These are phyloP conservation scores for Hyperoodon ampullatus DNA, from an alignment of 2,113 vertebrate genomes.

Conservation along the genomic window DNA sequence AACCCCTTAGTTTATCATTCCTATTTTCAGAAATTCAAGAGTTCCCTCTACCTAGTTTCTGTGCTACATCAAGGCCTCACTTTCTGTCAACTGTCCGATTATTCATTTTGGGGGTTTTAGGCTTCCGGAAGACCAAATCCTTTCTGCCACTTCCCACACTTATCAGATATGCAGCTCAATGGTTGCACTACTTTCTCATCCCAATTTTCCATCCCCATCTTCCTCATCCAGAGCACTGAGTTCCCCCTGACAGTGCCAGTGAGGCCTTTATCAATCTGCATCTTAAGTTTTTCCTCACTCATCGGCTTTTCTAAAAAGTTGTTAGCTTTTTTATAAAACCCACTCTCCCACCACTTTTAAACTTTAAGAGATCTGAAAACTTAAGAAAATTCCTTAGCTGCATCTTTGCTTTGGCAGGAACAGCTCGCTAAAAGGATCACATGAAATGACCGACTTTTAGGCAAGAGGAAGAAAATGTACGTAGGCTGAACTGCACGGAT, in stretches of 20 bases:
- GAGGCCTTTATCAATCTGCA: conserved; percentile 4
- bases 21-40: neutral
- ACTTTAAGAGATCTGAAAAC: conserved; percentile 42
- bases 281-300: conserved; percentile 16
- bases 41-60: neutral
- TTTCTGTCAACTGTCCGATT: neutral
- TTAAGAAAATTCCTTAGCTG: conserved; percentile 28
- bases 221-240: neutral
- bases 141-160: neutral
- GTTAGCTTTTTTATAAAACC: neutral
- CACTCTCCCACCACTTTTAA: conserved; percentile 47
- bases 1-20: neutral
- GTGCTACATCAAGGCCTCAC: neutral
- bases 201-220: neutral
- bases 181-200: neutral
- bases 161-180: neutral
- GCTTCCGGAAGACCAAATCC: neutral
- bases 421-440: neutral
- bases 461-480: conserved; percentile 31
- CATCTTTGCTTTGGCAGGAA: neutral
- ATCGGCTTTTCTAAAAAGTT: neutral
- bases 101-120: neutral
- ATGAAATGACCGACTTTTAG: conserved; percentile 54
- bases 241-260: neutral
- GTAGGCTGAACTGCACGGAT: neutral